Conservation (phyloP, 1,140 invertebrate genomes). For the Drosophila setifemur region DNA sequence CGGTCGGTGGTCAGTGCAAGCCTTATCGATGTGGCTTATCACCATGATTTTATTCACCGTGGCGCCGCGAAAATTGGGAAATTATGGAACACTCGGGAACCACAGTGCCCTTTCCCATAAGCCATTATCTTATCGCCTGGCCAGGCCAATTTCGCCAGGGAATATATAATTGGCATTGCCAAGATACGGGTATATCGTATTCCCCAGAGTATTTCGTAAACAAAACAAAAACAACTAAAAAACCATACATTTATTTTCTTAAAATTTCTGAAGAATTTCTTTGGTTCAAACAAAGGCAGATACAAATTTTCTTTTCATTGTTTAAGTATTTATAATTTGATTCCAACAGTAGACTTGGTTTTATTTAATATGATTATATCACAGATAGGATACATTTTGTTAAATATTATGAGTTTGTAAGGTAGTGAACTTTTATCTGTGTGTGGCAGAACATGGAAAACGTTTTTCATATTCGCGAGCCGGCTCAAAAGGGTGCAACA, state of each 20-base stretch:
- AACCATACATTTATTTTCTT: no score
- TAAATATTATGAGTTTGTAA: no score
- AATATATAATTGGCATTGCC: constrained; percentile 20
- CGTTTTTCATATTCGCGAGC: background rate
- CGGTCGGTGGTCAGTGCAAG: background rate
- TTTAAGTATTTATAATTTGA: no score
- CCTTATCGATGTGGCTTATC: constrained; percentile 17
- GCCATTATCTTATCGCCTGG: constrained; percentile 28
- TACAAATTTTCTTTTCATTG: no score
- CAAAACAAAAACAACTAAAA: no score
- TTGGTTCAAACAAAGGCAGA: no score
- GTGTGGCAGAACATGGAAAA: background rate
- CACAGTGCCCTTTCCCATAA: background rate
- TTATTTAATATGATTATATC: no score
- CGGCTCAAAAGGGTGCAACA: constrained; percentile 45
- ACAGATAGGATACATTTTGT: no score
- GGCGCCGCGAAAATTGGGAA: constrained; percentile 4
- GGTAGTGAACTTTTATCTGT: background rate
- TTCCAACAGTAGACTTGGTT: no score
- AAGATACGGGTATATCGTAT: constrained; percentile 15
- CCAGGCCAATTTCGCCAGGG: background rate
- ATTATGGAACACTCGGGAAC: background rate
- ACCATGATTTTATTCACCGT: constrained; percentile 1
- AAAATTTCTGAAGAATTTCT: no score
- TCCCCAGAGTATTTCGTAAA: no score